Percentiles rank a stretch among this genome's conserved stretches.
Conservation (phyloP, 2,113 vertebrate genomes). For the Falcunculus frontatus region DNA sequence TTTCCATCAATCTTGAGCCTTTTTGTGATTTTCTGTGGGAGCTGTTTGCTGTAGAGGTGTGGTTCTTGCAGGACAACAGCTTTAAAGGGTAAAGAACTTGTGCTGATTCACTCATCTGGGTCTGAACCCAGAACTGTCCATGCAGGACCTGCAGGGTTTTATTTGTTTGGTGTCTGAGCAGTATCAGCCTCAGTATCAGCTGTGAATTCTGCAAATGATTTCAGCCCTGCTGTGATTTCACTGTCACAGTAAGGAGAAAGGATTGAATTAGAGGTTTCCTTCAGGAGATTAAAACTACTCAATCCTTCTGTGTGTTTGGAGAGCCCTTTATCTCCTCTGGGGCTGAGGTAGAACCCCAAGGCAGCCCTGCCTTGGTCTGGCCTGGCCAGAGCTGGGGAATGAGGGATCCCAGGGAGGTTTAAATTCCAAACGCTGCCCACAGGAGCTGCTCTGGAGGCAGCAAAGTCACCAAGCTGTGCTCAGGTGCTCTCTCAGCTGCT, state of each 20-base stretch:
- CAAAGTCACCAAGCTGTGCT: not conserved
- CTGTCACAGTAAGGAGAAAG: not conserved
- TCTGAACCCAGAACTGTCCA: rapidly evolving
- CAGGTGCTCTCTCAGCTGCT: not conserved
- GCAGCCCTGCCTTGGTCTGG: not conserved
- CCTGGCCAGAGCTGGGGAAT: not conserved
- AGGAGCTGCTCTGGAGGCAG: not conserved
- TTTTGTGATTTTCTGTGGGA: not conserved
- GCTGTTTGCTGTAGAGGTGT: not conserved
- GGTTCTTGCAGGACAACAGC: not conserved
- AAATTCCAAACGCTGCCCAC: not conserved
- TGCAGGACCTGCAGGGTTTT: not conserved
- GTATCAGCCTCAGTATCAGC: not conserved
- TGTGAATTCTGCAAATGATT: not conserved
- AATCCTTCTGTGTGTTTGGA: not conserved
- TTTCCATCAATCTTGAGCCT: not conserved
- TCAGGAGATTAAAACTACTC: not conserved
- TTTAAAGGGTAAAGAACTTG: too few relatives aligned
- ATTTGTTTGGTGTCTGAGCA: not conserved
- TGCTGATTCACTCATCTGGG: too few relatives aligned
- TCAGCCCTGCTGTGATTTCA: not conserved
- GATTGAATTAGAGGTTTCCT: not conserved
- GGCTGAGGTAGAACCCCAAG: not conserved
- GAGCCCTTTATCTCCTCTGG: not conserved
- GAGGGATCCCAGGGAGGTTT: not conserved